A percentile compares a stretch with the other conserved stretches of the same genome.
These are phyloP conservation scores for Solenopsis fugax DNA, from an alignment of 1,140 invertebrate genomes.

Conservation along the genomic window DNA sequence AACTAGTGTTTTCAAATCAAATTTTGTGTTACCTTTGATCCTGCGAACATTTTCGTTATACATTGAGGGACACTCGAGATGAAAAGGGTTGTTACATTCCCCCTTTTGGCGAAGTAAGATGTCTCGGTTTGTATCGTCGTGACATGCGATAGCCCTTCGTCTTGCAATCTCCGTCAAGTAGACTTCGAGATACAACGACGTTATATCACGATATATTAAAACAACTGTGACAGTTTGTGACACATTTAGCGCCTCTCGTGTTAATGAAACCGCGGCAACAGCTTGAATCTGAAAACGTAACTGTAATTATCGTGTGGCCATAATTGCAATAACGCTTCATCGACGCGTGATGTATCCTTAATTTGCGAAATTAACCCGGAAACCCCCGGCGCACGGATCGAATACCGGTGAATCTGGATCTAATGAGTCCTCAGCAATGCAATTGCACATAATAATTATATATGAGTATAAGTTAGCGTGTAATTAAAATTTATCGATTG, in stretches of 20 bases:
- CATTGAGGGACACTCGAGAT: not conserved
- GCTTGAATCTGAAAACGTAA: constrained; percentile 28
- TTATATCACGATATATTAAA: constrained; percentile 51
- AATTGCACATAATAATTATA: constrained; percentile 30
- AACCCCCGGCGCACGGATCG: constrained; percentile 28
- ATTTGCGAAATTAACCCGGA: constrained; percentile 56
- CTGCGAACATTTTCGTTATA: constrained; percentile 15
- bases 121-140: constrained; percentile 23
- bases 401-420: constrained; percentile 14
- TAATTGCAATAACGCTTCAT: constrained; percentile 57
- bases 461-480: constrained; percentile 11
- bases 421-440: constrained; percentile 40
- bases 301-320: constrained; percentile 50
- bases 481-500: constrained; percentile 41
- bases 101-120: constrained; percentile 1
- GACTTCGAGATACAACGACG: constrained; percentile 13
- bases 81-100: constrained; percentile 39
- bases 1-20: constrained; percentile 9
- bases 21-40: not conserved
- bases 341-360: constrained; percentile 54
- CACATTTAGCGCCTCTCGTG: constrained; percentile 44
- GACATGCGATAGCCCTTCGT: constrained; percentile 19
- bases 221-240: constrained; percentile 17
- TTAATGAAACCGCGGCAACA: constrained; percentile 40
- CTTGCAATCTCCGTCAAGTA: not conserved